phyloP scores from a whole-genome alignment of 2,888 invertebrate genomes.

The Lycophotia porphyrea region DNA sequence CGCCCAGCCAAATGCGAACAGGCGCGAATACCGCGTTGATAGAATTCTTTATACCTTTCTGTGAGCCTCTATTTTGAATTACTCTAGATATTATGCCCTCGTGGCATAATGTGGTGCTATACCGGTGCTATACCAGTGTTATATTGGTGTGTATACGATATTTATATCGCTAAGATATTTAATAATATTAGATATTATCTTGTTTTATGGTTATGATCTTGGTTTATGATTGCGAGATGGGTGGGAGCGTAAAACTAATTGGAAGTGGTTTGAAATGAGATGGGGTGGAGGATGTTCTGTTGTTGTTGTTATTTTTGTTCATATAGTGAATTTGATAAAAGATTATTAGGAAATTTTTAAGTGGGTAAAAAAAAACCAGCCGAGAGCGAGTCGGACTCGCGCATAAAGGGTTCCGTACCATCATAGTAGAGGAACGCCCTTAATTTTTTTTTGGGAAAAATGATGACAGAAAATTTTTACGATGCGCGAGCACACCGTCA shows the following conservation, averaged over 20 bases:
- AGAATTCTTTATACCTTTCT: constrained; percentile 83
- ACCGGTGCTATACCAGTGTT: constrained; percentile 43
- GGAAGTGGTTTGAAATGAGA: constrained; percentile 46
- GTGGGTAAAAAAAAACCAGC: too few relatives aligned
- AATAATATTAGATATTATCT: constrained; percentile 58
- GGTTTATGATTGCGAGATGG: constrained; percentile 55
- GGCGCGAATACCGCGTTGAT: constrained; percentile 82
- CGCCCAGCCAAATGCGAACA: constrained; percentile 77
- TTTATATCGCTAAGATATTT: constrained; percentile 62
- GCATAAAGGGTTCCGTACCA: too few relatives aligned
- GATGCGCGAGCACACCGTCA: too few relatives aligned
- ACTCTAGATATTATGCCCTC: constrained; percentile 68
- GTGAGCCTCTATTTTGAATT: constrained; percentile 75
- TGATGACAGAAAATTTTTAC: too few relatives aligned
- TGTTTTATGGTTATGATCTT: constrained; percentile 53
- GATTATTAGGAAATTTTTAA: too few relatives aligned
- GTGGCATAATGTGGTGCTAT: constrained; percentile 52
- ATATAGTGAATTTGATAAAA: too few relatives aligned
- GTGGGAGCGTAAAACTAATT: constrained; percentile 54
- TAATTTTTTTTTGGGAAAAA: too few relatives aligned
- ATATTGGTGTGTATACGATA: constrained; percentile 47
- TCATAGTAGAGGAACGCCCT: too few relatives aligned
- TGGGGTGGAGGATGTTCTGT: background rate
- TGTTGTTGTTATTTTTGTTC: constrained; percentile 15
- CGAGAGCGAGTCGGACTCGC: too few relatives aligned